Evolutionary conservation across 2,797 vertebrate genomes (phyloP).

Genomic region (Furcifer pardalis): DNA sequence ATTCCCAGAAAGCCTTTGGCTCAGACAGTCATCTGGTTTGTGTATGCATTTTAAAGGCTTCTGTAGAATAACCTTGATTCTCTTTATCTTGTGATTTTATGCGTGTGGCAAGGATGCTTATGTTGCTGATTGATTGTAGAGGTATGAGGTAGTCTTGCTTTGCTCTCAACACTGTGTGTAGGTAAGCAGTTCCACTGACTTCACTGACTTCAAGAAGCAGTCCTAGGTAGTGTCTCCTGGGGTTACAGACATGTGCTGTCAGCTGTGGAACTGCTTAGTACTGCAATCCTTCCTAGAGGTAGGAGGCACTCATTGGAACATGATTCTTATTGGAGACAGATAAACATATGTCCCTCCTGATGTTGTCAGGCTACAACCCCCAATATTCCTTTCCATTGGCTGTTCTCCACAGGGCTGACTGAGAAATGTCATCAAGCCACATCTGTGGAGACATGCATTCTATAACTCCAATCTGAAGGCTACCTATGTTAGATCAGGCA

Average conservation of each 20-base stretch:
- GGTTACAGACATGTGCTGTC: background rate
- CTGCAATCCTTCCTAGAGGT: background rate
- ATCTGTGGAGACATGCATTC: too few species aligned
- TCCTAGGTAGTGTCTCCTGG: too few species aligned
- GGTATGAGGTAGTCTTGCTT: background rate
- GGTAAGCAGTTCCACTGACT: background rate
- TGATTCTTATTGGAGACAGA: too few species aligned
- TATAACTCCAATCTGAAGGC: too few species aligned
- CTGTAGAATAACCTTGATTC: background rate
- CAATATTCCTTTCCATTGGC: too few species aligned
- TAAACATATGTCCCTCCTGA: too few species aligned
- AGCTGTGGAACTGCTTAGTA: background rate
- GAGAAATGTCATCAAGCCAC: too few species aligned
- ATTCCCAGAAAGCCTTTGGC: constrained; percentile 32
- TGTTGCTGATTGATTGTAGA: background rate
- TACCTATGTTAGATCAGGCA: too few species aligned
- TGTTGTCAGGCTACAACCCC: too few species aligned
- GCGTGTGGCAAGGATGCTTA: background rate
- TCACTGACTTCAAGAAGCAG: background rate
- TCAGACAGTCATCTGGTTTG: constrained; percentile 16
- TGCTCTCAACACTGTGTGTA: background rate
- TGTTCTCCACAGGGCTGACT: too few species aligned
- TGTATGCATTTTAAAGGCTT: constrained; percentile 24
- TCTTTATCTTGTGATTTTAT: background rate
- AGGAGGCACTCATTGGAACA: background rate